phyloP scores from a whole-genome alignment of 2,888 invertebrate species.

The Nesidiocoris tenuis region DNA sequence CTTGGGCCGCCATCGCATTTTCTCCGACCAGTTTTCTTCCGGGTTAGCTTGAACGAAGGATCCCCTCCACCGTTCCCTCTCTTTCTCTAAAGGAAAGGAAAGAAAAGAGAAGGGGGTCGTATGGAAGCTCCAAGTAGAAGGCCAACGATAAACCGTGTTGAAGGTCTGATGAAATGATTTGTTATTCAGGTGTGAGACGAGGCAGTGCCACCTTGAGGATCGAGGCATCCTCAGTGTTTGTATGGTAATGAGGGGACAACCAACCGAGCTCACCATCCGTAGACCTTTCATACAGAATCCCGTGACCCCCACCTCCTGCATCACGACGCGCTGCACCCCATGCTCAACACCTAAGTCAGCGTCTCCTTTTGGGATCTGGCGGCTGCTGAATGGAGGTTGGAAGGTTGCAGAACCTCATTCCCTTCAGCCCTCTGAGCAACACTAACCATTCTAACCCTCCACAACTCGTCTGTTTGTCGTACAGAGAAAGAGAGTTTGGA shows the following conservation, averaged over 20 bases:
- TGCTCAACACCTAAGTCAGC: not conserved
- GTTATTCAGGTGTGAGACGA: conserved; percentile 34
- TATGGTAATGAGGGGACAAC: conserved; percentile 33
- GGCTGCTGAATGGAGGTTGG: not conserved
- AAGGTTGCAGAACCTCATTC: not conserved
- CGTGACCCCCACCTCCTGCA: too few species aligned
- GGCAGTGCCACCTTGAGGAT: conserved; percentile 25
- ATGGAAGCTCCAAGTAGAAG: not conserved
- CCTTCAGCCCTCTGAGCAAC: not conserved
- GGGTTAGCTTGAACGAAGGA: too few species aligned
- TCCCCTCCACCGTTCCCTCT: too few species aligned
- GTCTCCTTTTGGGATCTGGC: not conserved
- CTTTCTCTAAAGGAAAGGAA: too few species aligned
- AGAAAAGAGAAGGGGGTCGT: too few species aligned
- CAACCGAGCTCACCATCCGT: not conserved
- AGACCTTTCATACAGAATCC: not conserved
- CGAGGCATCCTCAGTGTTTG: conserved; percentile 14
- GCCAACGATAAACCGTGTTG: conserved; percentile 25
- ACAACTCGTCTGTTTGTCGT: not conserved
- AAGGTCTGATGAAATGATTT: conserved; percentile 36
- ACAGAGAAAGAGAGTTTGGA: not conserved
- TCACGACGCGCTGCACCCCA: too few species aligned
- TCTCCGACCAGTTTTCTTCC: too few species aligned
- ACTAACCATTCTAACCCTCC: not conserved
- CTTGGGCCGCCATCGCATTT: too few species aligned